phyloP scores from a whole-genome alignment of 2,113 vertebrate genomes.

The Neodon shergylaensis region DNA sequence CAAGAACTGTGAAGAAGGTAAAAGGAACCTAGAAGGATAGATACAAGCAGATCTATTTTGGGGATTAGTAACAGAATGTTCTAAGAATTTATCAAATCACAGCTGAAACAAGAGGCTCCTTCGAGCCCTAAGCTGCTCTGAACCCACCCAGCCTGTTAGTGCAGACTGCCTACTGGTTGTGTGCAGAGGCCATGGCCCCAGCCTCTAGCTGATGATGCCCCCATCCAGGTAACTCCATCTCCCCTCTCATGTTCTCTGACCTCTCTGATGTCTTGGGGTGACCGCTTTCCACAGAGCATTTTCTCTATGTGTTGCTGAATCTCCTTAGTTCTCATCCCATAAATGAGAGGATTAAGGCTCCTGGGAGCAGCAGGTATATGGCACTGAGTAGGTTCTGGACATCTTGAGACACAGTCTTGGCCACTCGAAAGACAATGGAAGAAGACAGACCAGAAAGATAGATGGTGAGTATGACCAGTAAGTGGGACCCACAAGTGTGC shows the following conservation, averaged over 20 bases:
- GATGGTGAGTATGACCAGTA: constrained; percentile 67
- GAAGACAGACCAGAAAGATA: constrained; percentile 72
- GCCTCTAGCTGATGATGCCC: neutral
- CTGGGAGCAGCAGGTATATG: constrained; percentile 64
- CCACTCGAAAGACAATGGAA: constrained; percentile 73
- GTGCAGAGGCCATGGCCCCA: neutral
- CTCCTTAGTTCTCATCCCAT: constrained; percentile 66
- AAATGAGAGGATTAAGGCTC: constrained; percentile 74
- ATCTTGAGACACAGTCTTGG: constrained; percentile 47
- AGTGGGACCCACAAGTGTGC: constrained; percentile 64
- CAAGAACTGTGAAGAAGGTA: neutral
- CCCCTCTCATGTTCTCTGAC: neutral
- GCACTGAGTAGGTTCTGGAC: constrained; percentile 76
- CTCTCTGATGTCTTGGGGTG: neutral
- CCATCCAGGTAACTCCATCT: neutral
- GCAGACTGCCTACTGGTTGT: neutral
- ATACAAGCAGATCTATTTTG: constrained; percentile 46
- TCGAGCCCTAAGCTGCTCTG: neutral
- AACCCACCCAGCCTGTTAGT: neutral
- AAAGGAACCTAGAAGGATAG: neutral
- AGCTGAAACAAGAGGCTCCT: neutral
- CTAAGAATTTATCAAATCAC: constrained; percentile 38
- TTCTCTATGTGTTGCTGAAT: constrained; percentile 65
- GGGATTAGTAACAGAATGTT: neutral
- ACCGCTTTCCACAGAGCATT: constrained; percentile 32